phyloP scores from a whole-genome alignment of 2,888 invertebrate genomes.

The Dysmachus trigonus region DNA sequence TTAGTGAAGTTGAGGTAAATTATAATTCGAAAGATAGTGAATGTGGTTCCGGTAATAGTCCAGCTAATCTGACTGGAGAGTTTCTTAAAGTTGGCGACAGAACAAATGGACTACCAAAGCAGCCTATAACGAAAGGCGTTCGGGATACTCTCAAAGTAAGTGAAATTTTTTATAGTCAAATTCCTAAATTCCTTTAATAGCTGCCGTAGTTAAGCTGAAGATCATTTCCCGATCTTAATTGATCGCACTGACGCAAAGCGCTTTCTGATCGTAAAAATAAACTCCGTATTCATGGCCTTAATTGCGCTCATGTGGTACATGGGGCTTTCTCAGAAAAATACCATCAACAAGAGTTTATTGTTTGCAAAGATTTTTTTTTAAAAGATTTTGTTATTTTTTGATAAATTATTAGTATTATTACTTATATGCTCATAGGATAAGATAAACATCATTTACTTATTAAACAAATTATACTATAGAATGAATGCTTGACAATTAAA shows the following conservation, averaged over 20 bases:
- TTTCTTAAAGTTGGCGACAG: constrained; percentile 42
- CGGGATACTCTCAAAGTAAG: constrained; percentile 41
- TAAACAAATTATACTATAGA: too few species aligned
- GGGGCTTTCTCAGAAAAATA: not conserved
- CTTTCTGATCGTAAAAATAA: constrained; percentile 20
- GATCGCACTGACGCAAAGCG: constrained; percentile 11
- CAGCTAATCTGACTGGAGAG: constrained; percentile 50
- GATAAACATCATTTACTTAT: too few species aligned
- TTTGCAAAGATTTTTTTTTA: not conserved
- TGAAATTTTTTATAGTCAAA: not conserved
- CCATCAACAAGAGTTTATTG: not conserved
- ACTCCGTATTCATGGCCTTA: not conserved
- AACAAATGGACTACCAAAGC: not conserved
- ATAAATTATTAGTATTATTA: too few species aligned
- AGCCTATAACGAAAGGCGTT: not conserved
- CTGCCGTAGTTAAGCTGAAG: not conserved
- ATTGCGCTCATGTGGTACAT: not conserved
- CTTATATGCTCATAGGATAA: too few species aligned
- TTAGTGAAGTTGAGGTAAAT: constrained; percentile 34
- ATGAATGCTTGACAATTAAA: too few species aligned
- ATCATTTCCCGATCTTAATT: not conserved
- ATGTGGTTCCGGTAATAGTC: constrained; percentile 46
- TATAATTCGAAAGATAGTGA: not conserved
- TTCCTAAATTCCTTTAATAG: not conserved
- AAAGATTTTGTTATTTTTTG: not conserved